Evolutionary conservation across 1,140 invertebrate genomes (phyloP).

Genomic region (Lepidurus packardi): DNA sequence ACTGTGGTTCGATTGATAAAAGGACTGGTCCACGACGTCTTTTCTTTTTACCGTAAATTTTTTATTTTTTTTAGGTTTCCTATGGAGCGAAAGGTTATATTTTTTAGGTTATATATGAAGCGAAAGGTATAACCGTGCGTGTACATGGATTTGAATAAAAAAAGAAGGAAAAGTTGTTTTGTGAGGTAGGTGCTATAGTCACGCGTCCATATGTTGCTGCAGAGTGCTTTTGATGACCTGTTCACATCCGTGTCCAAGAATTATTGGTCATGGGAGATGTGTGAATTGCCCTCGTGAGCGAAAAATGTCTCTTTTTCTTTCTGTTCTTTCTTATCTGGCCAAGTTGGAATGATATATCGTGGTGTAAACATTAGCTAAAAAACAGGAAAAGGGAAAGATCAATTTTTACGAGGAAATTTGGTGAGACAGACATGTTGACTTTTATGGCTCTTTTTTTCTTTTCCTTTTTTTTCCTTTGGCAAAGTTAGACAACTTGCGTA

Average conservation of each 20-base stretch:
- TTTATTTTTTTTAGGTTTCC: neutral
- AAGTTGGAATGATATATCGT: neutral
- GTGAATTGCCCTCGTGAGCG: constrained; percentile 6
- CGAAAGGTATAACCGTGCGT: too few species aligned
- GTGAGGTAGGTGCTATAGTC: neutral
- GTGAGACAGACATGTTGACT: too few species aligned
- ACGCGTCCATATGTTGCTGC: neutral
- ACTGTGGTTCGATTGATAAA: neutral
- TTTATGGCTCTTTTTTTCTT: too few species aligned
- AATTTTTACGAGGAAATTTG: too few species aligned
- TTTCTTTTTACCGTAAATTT: neutral
- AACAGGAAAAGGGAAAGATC: too few species aligned
- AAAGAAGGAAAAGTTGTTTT: neutral
- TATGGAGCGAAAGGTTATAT: too few species aligned
- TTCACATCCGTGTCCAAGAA: neutral
- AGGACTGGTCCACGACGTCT: neutral
- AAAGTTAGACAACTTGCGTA: too few species aligned
- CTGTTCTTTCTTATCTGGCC: neutral
- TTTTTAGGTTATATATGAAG: too few species aligned
- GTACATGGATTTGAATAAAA: neutral
- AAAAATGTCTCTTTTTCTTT: neutral
- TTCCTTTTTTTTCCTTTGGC: too few species aligned
- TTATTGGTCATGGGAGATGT: neutral
- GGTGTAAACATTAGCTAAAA: too few species aligned
- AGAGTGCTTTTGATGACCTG: neutral